Evolutionary conservation across 2,113 vertebrate genomes (phyloP).

Genomic region (Mirza zaza): DNA sequence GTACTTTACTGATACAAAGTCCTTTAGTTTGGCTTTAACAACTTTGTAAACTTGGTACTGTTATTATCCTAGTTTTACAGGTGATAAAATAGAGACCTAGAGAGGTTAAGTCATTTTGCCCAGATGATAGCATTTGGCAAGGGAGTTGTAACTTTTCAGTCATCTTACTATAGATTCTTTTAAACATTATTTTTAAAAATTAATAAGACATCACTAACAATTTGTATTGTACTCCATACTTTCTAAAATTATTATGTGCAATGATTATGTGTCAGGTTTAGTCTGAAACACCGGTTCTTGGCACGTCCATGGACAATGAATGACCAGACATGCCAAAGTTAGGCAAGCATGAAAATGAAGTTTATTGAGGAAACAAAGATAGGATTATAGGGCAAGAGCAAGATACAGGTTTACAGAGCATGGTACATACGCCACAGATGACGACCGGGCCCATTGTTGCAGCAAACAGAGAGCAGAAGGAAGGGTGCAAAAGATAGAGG

Average conservation of each 20-base stretch:
- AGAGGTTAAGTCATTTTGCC: neutral
- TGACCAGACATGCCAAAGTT: too few species aligned
- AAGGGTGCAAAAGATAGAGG: too few species aligned
- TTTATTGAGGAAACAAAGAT: too few species aligned
- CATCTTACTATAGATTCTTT: neutral
- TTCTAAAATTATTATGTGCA: neutral
- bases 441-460: too few species aligned
- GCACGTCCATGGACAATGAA: too few species aligned
- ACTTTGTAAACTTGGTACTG: neutral
- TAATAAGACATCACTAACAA: neutral
- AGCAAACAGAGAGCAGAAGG: too few species aligned
- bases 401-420: too few species aligned
- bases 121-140: neutral
- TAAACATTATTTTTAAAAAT: neutral
- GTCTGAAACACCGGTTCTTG: too few species aligned
- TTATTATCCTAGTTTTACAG: neutral
- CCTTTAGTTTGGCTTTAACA: neutral
- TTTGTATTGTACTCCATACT: neutral
- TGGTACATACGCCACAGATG: too few species aligned
- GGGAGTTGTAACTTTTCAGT: neutral
- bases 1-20: neutral
- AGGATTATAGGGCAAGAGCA: too few species aligned
- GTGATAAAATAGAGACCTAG: neutral
- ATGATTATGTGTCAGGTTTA: neutral
- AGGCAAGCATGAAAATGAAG: too few species aligned